Evolutionary conservation across 2,888 invertebrate genomes (phyloP), one percentile per base, ranked within the genome.

Genomic region (Luperina testacea): DNA sequence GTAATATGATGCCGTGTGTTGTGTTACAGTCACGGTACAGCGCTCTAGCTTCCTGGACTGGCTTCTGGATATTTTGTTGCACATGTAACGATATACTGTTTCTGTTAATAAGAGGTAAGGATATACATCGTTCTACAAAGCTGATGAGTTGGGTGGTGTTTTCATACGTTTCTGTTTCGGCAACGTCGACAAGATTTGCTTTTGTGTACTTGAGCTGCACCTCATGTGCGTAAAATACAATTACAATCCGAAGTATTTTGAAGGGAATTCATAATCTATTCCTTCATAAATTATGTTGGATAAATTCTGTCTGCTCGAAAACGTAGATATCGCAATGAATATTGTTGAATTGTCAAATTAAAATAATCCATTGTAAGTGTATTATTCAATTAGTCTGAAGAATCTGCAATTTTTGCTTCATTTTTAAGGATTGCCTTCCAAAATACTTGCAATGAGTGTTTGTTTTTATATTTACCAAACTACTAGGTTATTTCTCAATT

Each of bases 21-120:
- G 74, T 77, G 76, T 88, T 88, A 87, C 89, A 77, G 86, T 83
- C 89, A 85, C 78, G 89, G 78, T 86, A 84, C 70, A 71, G 72
- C 69, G 78, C 72, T 24, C 77, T 69, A 63, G 77, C 88, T 88
- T 88, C 88, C 88, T 86, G 85, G 86, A 63, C 57, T 48, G 7
- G 51, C 80, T 86, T 69, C 86, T 86, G 80, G 69, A 76, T 86
- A 86, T 84, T 76, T 82, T 80, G 79, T 86, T 86, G 86, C 86
- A 75, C 78, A 82, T 74, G 69, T 72, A 72, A 77, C 24, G 3
- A 59, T 20, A 69, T 13, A 64, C 15, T 38, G 57, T 32, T 59
- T 59, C 80, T 73, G 65, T 73, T 73, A 45, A 27, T 65, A 4
- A 0, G 57, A 57, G 72, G 59, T 51, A 42, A 72, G 48, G 64